Evolutionary conservation across 2,113 vertebrate genomes (phyloP).

Genomic region (Lontra canadensis): DNA sequence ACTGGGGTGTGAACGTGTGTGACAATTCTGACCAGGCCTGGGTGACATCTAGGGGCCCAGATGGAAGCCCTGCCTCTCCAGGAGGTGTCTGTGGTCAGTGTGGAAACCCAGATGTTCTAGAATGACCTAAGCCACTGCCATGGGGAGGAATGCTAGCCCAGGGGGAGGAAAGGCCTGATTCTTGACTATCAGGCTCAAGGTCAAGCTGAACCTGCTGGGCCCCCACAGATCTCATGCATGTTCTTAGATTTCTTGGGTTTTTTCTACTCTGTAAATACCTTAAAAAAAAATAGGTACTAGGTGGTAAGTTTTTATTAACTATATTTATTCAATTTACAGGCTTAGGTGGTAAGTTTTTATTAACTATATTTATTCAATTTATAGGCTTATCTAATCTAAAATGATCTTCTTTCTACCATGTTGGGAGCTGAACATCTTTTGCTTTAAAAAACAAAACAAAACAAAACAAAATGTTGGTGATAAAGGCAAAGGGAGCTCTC

Average conservation of each 20-base stretch:
- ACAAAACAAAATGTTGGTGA: neutral
- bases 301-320: neutral
- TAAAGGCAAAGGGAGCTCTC: neutral
- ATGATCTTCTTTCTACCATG: conserved; percentile 9
- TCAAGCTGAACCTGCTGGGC: neutral
- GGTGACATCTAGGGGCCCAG: neutral
- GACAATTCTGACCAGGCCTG: neutral
- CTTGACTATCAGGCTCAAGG: neutral
- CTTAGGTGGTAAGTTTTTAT: neutral
- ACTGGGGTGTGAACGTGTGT: neutral
- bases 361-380: neutral
- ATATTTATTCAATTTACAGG: neutral
- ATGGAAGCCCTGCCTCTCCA: neutral
- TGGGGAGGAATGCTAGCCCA: neutral
- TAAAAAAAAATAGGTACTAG: neutral
- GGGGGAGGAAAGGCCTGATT: neutral
- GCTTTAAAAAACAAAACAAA: neutral
- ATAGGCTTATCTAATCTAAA: neutral
- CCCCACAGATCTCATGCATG: neutral
- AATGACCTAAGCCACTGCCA: neutral
- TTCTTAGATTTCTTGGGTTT: neutral
- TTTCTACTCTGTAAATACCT: neutral
- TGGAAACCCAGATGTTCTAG: neutral
- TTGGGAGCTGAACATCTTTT: conserved; percentile 18
- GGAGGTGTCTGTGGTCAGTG: neutral